Evolutionary conservation across 1,140 invertebrate species (phyloP).

Genomic region (Orussus abietinus): DNA sequence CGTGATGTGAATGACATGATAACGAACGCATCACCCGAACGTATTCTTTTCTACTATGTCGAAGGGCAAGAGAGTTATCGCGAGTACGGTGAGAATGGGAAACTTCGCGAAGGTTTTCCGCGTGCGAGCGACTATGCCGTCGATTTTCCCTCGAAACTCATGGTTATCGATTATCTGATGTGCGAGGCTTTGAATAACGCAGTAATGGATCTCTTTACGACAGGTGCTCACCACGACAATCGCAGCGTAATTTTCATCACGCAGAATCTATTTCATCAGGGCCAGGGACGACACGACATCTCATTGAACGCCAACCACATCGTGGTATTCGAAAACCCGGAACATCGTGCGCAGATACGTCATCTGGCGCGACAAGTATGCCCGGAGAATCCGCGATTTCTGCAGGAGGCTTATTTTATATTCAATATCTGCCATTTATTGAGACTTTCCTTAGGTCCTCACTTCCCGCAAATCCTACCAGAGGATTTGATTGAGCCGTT

Average conservation of each 20-base stretch:
- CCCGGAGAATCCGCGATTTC: constrained; percentile 35
- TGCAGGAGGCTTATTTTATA: constrained; percentile 39
- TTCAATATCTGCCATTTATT: too few species aligned
- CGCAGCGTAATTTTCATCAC: constrained; percentile 46
- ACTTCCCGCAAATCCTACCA: too few species aligned
- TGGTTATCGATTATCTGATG: constrained; percentile 46
- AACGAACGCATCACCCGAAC: neutral
- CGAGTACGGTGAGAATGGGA: constrained; percentile 11
- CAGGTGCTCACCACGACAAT: constrained; percentile 43
- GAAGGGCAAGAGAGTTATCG: constrained; percentile 14
- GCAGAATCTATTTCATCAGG: constrained; percentile 47
- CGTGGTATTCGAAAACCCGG: constrained; percentile 43
- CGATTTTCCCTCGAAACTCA: constrained; percentile 18
- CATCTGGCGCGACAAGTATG: constrained; percentile 34
- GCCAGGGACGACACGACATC: constrained; percentile 38
- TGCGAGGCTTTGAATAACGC: constrained; percentile 31
- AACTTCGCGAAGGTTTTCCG: constrained; percentile 21
- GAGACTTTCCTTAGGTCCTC: too few species aligned
- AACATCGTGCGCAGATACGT: constrained; percentile 41
- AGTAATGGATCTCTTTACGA: constrained; percentile 45
- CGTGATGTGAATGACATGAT: constrained; percentile 10
- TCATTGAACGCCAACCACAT: constrained; percentile 42
- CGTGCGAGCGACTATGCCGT: constrained; percentile 11
- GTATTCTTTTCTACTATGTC: constrained; percentile 16
- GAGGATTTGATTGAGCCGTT: too few species aligned